Base-by-base conservation (phyloP, 2,797 vertebrate species). In the Echiichthys vipera region DNA sequence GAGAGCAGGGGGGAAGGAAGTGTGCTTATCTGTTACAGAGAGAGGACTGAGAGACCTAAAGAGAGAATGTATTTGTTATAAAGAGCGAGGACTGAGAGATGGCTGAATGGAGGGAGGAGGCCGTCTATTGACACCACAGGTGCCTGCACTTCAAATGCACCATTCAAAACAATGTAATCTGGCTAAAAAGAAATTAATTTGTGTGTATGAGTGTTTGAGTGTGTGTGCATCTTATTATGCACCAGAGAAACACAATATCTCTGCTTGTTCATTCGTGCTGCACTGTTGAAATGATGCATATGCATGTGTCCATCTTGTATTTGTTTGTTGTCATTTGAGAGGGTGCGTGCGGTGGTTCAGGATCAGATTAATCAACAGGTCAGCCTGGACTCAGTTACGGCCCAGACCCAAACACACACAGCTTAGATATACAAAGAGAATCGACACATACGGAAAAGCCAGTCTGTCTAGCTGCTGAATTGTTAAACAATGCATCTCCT, bases 71-170 rank as follows among this genome's bases (percentile, higher is more conserved):
- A 27, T 62, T 43, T 32, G 22, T 65, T 7, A 55, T 34, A 46
- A 27, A 68, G 58, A 56, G 40, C 13, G 54, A 63, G 56, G 57
- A 20, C 0, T 32, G 34, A 45, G 47, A 45, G 46, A 2, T 24
- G 29, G 49, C n/a, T 15, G 62, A 56, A 14, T 15, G 7, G 57
- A 64, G 27, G 39, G 36, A 42, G 62, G 59, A 57, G 67, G 58
- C 24, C 0, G 53, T 30, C 78, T 72, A 84, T 84, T 88, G 71
- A 84, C 45, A 73, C 43, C 69, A 74, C 90, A 88, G 89, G 88
- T 90, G 91, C 73, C 55, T 65, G 57, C 62, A 50, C 84, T 90
- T 87, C 74, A 88, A 20, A 80, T 36, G 27, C 68, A 67, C 37
- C 27, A 0, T 20, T 81, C 67, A 80, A n/a, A 70, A 56, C 20